Conservation (phyloP, 35 echinoderm and acorn worm species). For the Chiridota heheva region DNA sequence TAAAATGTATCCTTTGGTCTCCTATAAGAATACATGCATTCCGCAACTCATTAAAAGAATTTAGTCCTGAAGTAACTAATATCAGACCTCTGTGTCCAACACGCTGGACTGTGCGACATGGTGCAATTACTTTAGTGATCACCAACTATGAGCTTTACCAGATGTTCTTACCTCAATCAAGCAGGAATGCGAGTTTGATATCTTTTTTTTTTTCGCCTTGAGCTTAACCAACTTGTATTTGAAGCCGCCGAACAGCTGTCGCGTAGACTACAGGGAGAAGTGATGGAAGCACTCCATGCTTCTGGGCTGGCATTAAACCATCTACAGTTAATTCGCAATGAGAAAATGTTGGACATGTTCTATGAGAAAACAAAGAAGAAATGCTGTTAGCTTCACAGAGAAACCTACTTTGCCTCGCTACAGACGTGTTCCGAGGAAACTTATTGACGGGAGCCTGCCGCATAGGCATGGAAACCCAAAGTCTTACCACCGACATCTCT, state of each 20-base stretch:
- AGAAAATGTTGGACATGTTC: background rate
- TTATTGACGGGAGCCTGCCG: background rate
- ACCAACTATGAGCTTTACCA: slow-evolving; percentile 26
- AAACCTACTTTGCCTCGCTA: slow-evolving; percentile 6
- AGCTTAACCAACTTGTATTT: too few relatives aligned
- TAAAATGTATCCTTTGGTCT: too few relatives aligned
- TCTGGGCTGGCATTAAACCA: background rate
- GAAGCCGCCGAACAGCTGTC: too few relatives aligned
- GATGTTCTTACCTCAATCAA: slow-evolving; percentile 4
- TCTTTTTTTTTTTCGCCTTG: too few relatives aligned
- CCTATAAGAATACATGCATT: slow-evolving; percentile 30
- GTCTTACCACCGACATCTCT: slow-evolving; percentile 11
- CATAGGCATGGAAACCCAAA: slow-evolving; percentile 1
- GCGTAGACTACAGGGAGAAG: slow-evolving; percentile 5
- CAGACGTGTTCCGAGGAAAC: background rate
- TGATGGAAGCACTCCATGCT: slow-evolving; percentile 13
- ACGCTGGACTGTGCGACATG: slow-evolving; percentile 23
- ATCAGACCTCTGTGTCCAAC: slow-evolving; percentile 33
- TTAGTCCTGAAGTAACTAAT: background rate
- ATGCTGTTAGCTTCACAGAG: background rate
- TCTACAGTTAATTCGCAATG: background rate
- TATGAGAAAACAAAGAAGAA: background rate
- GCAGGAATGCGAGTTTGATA: slow-evolving; percentile 18
- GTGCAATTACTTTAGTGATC: background rate
- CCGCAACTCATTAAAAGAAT: slow-evolving; percentile 3